These are phyloP conservation scores for Morus bassanus DNA, from an alignment of 2,797 vertebrate species.

Conservation along the genomic window DNA sequence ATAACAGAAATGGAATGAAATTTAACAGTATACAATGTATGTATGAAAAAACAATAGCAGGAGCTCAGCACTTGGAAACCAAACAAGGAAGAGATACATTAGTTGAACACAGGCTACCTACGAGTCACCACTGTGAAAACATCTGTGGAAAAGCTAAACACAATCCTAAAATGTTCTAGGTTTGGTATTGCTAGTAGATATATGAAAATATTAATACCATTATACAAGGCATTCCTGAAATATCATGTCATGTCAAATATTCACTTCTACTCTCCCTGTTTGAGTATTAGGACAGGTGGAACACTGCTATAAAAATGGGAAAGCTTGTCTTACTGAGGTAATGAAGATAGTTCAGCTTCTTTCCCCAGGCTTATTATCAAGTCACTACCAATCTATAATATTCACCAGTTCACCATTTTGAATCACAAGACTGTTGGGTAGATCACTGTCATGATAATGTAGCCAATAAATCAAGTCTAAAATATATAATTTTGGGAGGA, in stretches of 20 bases:
- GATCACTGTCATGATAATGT: background rate
- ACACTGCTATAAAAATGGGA: background rate
- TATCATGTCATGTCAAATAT: background rate
- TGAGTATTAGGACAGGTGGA: background rate
- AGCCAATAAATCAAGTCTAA: background rate
- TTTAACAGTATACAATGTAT: background rate
- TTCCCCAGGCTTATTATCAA: background rate
- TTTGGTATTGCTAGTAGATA: background rate
- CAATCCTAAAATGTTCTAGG: background rate
- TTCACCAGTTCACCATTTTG: background rate
- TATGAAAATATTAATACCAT: background rate
- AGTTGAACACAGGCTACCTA: background rate
- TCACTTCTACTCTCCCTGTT: background rate
- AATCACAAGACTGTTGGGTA: background rate
- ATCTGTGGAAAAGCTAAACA: background rate
- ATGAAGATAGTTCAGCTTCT: background rate
- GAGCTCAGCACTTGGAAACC: background rate
- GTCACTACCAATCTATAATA: background rate
- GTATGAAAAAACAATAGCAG: background rate
- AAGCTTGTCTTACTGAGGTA: background rate
- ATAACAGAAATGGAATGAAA: slow-evolving; percentile 21
- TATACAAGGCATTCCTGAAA: background rate
- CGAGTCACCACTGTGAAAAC: background rate
- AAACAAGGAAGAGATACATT: background rate
- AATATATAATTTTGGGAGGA: background rate